Base-by-base conservation (phyloP, 1,140 invertebrate genomes). In the Phthorimaea operculella region DNA sequence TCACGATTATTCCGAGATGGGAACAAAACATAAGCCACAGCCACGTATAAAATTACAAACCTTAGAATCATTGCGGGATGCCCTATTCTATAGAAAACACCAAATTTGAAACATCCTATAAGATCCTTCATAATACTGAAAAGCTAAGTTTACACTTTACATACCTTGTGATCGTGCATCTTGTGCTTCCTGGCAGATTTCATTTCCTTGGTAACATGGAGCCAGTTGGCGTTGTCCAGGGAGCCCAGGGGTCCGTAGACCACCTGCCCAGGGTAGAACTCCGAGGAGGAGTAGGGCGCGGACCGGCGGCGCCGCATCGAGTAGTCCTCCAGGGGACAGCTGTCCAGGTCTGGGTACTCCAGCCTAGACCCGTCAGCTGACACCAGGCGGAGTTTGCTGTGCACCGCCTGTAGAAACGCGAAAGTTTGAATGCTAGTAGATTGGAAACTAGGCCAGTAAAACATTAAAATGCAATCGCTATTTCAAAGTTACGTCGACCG, bases 241-340 rank as follows among this genome's bases (percentile, higher is more conserved):
- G 89, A 88, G 44, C 89, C 88, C 10, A 92, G 76, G 0, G 90
- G 89, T 6, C 93, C 93, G 72, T 89, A 91, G 1, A 95, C 80
- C 63, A 90, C 89, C 72, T 94, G 92, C 0, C 93, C 93, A 9
- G 92, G 92, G 74, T 94, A 95, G 70, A 90, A 93, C 68, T 91
- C 90, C 2, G 89, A 78, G 3, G 74, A 83, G 3, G 76, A 79
- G 63, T 82, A 83, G 3, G 74, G 79, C 1, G 73, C 81, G 7
- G 79, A 76, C 5, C 82, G 71, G 21, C 80, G 73, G n/a, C 82
- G 74, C 4, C 81, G 74, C 74, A 82, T 83, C 0, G 81, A 74
- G 66, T 79, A 85, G 60, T 86, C 83, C 54, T 92, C 90, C 16
- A 93, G 78, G 5, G 88, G 89, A 63, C 87, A 86, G 34, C 89